Percentiles rank a stretch among this genome's conserved stretches.
Conservation (phyloP, 2,888 invertebrate genomes). For the Euplagia quadripunctaria region DNA sequence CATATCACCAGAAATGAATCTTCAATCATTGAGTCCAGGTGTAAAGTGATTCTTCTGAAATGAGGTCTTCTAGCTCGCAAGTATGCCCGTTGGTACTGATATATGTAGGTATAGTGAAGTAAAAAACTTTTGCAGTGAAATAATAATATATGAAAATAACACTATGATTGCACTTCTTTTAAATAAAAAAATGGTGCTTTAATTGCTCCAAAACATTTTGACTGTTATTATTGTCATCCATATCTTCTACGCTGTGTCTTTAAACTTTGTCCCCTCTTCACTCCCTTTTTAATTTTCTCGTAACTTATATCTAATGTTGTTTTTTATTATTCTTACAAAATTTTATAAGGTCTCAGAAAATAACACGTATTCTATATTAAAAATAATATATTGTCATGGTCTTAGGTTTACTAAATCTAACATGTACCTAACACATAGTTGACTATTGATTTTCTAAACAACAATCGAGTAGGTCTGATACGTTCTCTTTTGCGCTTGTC, state of each 20-base stretch:
- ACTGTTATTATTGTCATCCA: background rate
- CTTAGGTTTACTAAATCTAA: background rate
- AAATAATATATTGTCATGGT: background rate
- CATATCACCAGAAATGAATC: too few relatives aligned
- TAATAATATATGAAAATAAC: too few relatives aligned
- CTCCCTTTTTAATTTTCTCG: too few relatives aligned
- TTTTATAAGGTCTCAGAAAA: background rate
- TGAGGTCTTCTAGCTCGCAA: too few relatives aligned
- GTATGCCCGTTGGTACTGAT: too few relatives aligned
- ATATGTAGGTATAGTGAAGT: too few relatives aligned
- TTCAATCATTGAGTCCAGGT: too few relatives aligned
- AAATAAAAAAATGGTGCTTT: background rate
- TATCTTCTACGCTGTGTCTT: background rate
- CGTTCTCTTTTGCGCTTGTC: too few relatives aligned
- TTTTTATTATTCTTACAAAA: background rate
- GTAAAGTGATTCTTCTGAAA: too few relatives aligned
- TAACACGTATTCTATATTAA: background rate
- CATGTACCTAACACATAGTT: background rate
- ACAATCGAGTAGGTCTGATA: slow-evolving; percentile 1
- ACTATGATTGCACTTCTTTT: background rate
- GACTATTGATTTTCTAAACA: background rate
- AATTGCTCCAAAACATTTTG: background rate
- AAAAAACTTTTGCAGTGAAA: too few relatives aligned
- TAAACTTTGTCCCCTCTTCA: too few relatives aligned
- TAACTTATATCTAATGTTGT: background rate